Conservation (phyloP, 1,140 invertebrate species). For the Drosophila serrata region DNA sequence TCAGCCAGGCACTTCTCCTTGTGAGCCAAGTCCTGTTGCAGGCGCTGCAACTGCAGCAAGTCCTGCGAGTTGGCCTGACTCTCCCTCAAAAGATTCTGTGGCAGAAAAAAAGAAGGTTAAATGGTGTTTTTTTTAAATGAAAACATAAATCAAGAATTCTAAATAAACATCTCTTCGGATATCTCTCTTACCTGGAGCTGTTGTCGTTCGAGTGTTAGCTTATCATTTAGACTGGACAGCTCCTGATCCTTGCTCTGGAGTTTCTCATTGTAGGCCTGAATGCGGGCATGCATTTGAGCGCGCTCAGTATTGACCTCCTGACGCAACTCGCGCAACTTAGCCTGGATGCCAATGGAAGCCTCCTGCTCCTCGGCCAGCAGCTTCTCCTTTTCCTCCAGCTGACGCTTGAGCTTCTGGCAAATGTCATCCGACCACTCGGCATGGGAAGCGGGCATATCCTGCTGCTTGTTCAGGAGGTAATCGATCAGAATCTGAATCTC, state of each 20-base stretch:
- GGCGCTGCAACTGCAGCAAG: slow-evolving; percentile 70
- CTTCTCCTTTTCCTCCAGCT: slow-evolving; percentile 93
- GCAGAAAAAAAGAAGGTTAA: not conserved
- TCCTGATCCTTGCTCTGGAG: slow-evolving; percentile 77
- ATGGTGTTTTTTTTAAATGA: no score
- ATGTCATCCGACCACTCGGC: slow-evolving; percentile 96
- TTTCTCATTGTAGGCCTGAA: slow-evolving; percentile 85
- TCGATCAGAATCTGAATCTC: slow-evolving; percentile 96
- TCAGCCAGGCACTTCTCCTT: slow-evolving; percentile 80
- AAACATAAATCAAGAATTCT: not conserved
- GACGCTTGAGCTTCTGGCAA: slow-evolving; percentile 93
- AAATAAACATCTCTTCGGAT: not conserved
- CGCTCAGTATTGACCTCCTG: slow-evolving; percentile 90
- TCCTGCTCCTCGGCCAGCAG: slow-evolving; percentile 90
- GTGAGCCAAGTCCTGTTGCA: slow-evolving; percentile 75
- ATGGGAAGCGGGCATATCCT: slow-evolving; percentile 90
- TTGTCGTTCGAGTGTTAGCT: slow-evolving; percentile 76
- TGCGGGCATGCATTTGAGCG: slow-evolving; percentile 86
- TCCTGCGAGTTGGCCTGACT: slow-evolving; percentile 80
- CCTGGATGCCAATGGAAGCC: slow-evolving; percentile 89
- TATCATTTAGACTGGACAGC: slow-evolving; percentile 73
- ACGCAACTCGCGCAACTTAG: slow-evolving; percentile 92
- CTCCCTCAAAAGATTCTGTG: slow-evolving; percentile 58
- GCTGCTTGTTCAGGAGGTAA: slow-evolving; percentile 93
- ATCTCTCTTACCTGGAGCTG: slow-evolving; percentile 64